Conservation (phyloP, 2,888 invertebrate genomes). For the Diarsia rubi region DNA sequence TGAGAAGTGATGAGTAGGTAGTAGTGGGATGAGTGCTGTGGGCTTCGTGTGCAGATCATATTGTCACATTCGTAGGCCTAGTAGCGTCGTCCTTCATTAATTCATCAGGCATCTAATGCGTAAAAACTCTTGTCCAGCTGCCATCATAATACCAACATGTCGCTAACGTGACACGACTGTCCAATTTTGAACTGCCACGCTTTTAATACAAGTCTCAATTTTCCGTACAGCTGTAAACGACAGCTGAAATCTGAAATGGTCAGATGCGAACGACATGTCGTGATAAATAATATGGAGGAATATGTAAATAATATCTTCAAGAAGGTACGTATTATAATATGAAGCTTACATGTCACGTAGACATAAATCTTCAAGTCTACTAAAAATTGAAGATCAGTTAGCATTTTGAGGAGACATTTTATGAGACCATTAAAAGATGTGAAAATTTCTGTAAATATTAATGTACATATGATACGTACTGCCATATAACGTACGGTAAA, state of each 20-base stretch:
- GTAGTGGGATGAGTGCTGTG: too few relatives aligned
- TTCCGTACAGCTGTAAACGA: constrained; percentile 46
- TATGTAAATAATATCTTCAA: constrained; percentile 38
- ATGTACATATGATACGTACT: background rate
- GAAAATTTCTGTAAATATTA: constrained; percentile 18
- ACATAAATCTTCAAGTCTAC: too few relatives aligned
- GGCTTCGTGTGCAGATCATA: background rate
- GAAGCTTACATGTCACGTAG: constrained; percentile 40
- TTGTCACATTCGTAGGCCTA: background rate
- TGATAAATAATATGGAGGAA: constrained; percentile 59
- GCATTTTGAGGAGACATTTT: constrained; percentile 45
- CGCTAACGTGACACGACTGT: background rate
- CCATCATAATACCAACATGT: constrained; percentile 1
- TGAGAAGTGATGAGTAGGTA: too few relatives aligned
- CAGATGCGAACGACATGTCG: constrained; percentile 59
- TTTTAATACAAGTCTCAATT: constrained; percentile 59
- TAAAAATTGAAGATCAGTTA: constrained; percentile 53
- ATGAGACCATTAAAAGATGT: constrained; percentile 24
- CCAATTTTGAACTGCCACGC: constrained; percentile 3
- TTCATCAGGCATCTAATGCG: background rate
- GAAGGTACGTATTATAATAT: constrained; percentile 26
- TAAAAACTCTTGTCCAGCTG: background rate
- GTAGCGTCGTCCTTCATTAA: background rate
- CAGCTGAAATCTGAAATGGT: constrained; percentile 56
- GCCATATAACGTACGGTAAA: background rate